phyloP scores from a whole-genome alignment of 2,888 invertebrate genomes.

The Steromphala cineraria region DNA sequence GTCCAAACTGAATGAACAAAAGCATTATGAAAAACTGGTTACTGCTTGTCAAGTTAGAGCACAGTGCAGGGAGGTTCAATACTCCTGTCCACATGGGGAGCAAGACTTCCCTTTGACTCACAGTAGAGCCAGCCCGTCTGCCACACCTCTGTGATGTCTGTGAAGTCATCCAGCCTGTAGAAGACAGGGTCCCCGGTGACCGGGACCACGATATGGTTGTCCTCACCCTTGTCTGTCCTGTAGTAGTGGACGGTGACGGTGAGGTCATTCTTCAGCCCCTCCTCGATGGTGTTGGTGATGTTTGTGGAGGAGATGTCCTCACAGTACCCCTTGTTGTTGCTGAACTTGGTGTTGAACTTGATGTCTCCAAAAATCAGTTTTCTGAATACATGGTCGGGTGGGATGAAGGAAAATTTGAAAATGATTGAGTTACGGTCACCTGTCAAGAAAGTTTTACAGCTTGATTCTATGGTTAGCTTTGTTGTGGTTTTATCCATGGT shows the following conservation, averaged over 20 bases:
- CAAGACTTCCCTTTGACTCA: conserved; percentile 58
- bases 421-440: conserved; percentile 33
- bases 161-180: conserved; percentile 40
- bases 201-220: conserved; percentile 28
- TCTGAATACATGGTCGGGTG: conserved; percentile 41
- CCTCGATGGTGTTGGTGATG: conserved; percentile 29
- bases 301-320: conserved; percentile 25
- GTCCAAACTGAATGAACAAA: too few relatives aligned
- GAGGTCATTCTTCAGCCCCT: conserved; percentile 12
- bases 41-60: background rate
- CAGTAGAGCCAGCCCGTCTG: conserved; percentile 64
- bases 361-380: conserved; percentile 64
- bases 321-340: conserved; percentile 35
- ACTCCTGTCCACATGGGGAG: conserved; percentile 48
- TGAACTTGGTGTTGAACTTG: conserved; percentile 48
- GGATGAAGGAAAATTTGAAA: conserved; percentile 51
- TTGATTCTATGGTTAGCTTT: conserved; percentile 25
- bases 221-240: conserved; percentile 40
- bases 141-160: conserved; percentile 61
- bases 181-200: conserved; percentile 21
- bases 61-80: conserved; percentile 41
- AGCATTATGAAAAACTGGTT: too few relatives aligned
- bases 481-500: conserved; percentile 33
- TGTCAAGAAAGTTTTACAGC: conserved; percentile 32
- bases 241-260: conserved; percentile 56